These are phyloP conservation scores for Drosophila bipectinata DNA, from an alignment of 1,140 invertebrate species.

Conservation along the genomic window DNA sequence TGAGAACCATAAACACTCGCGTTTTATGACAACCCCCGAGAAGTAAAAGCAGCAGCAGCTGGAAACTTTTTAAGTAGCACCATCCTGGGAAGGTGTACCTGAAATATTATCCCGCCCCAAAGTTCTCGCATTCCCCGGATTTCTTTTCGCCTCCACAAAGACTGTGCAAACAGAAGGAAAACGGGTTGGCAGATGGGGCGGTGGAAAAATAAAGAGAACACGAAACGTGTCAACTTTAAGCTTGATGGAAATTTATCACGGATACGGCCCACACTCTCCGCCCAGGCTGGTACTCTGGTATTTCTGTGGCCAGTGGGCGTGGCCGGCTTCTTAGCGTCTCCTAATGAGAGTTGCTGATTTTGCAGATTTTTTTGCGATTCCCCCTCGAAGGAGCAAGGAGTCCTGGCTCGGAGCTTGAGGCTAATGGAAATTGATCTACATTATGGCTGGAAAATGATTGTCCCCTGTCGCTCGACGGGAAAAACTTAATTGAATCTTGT, in stretches of 20 bases:
- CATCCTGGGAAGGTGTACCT: slow-evolving; percentile 48
- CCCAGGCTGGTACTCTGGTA: slow-evolving; percentile 1
- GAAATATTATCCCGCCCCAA: slow-evolving; percentile 62
- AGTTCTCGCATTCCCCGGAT: slow-evolving; percentile 21
- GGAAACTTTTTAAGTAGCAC: slow-evolving; percentile 72
- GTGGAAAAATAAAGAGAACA: slow-evolving; percentile 25
- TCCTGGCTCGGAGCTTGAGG: neutral
- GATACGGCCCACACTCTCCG: neutral
- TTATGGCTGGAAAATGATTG: slow-evolving; percentile 37
- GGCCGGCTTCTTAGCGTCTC: slow-evolving; percentile 5
- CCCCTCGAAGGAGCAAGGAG: neutral
- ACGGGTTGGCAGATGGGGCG: slow-evolving; percentile 1
- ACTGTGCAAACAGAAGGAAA: slow-evolving; percentile 34
- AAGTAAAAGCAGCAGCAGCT: slow-evolving; percentile 23
- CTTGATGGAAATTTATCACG: slow-evolving; percentile 67
- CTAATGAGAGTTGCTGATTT: slow-evolving; percentile 34
- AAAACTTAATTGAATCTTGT: slow-evolving; percentile 40
- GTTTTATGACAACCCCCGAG: slow-evolving; percentile 59
- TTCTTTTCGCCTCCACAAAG: slow-evolving; percentile 22
- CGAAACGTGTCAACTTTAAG: slow-evolving; percentile 59
- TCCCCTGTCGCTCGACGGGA: slow-evolving; percentile 15
- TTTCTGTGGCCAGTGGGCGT: slow-evolving; percentile 19
- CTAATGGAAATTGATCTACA: slow-evolving; percentile 73
- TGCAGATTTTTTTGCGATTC: slow-evolving; percentile 10
- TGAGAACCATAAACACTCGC: slow-evolving; percentile 62